phyloP scores from a whole-genome alignment of 30 jellyfish, hydroid and myxozoan species.

The Nemopilema nomurai region DNA sequence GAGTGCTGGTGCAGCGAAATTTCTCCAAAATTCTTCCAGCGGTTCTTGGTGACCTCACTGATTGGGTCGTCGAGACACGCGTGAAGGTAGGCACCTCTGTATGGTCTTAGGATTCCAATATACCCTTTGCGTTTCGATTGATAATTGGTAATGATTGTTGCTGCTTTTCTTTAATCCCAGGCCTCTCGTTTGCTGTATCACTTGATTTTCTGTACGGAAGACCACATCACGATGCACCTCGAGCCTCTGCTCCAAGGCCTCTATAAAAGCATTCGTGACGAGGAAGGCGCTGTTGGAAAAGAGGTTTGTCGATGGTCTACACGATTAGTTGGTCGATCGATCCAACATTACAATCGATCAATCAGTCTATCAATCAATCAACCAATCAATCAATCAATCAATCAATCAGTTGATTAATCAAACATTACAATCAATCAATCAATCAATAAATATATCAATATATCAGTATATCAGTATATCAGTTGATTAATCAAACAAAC shows the following conservation, averaged over 20 bases:
- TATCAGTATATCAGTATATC: too few relatives aligned
- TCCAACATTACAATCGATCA: too few relatives aligned
- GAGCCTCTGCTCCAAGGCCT: constrained; percentile 80
- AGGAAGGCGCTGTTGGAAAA: constrained; percentile 60
- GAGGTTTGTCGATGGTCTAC: constrained; percentile 17
- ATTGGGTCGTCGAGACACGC: constrained; percentile 85
- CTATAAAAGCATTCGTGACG: constrained; percentile 78
- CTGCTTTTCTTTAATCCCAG: constrained; percentile 9
- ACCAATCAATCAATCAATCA: background rate
- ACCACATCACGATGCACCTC: constrained; percentile 82
- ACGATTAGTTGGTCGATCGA: too few relatives aligned
- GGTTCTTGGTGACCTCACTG: constrained; percentile 82
- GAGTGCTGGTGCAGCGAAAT: constrained; percentile 79
- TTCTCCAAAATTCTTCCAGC: constrained; percentile 96
- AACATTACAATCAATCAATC: too few relatives aligned
- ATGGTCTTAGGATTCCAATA: too few relatives aligned
- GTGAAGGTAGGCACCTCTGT: constrained; percentile 49
- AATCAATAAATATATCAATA: too few relatives aligned
- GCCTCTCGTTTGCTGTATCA: constrained; percentile 77
- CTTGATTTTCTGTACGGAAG: constrained; percentile 78
- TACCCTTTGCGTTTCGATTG: background rate
- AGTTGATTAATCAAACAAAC: too few relatives aligned
- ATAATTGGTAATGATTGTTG: background rate
- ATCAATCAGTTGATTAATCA: background rate
- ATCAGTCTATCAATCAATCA: background rate